Conservation (phyloP, 37 sponge, comb jelly and placozoan genomes). For the Crambe crambe region DNA sequence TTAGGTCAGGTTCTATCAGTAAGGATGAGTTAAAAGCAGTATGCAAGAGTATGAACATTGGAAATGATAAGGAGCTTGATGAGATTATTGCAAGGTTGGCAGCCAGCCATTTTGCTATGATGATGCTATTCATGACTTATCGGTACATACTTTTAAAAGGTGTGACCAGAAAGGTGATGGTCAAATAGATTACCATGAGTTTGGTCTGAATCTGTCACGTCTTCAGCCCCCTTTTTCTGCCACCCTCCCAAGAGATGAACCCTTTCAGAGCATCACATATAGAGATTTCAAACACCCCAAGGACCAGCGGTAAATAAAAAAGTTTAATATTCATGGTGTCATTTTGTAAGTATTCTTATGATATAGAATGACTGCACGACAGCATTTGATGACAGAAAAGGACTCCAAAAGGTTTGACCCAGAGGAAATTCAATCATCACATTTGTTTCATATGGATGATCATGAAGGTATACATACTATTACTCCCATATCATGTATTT, state of each 20-base stretch:
- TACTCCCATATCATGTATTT: neutral
- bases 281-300: slow-evolving; percentile 54
- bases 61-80: slow-evolving; percentile 40
- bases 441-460: slow-evolving; percentile 36
- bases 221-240: slow-evolving; percentile 5
- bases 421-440: slow-evolving; percentile 22
- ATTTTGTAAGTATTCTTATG: neutral
- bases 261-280: slow-evolving; percentile 22
- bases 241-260: neutral
- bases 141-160: slow-evolving; percentile 16
- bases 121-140: neutral
- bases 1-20: slow-evolving; percentile 60
- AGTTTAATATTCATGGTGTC: neutral
- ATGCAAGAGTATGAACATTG: slow-evolving; percentile 40
- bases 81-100: slow-evolving; percentile 53
- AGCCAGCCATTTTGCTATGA: too few relatives aligned
- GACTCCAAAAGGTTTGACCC: slow-evolving; percentile 42
- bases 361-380: slow-evolving; percentile 45
- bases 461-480: slow-evolving; percentile 15
- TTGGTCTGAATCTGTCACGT: slow-evolving; percentile 66
- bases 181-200: slow-evolving; percentile 85
- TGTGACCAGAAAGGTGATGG: slow-evolving; percentile 72
- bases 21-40: slow-evolving; percentile 39
- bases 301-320: slow-evolving; percentile 31
- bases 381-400: slow-evolving; percentile 44